Evolutionary conservation across 2,888 invertebrate genomes (phyloP).

Genomic region (Myathropa florea): DNA sequence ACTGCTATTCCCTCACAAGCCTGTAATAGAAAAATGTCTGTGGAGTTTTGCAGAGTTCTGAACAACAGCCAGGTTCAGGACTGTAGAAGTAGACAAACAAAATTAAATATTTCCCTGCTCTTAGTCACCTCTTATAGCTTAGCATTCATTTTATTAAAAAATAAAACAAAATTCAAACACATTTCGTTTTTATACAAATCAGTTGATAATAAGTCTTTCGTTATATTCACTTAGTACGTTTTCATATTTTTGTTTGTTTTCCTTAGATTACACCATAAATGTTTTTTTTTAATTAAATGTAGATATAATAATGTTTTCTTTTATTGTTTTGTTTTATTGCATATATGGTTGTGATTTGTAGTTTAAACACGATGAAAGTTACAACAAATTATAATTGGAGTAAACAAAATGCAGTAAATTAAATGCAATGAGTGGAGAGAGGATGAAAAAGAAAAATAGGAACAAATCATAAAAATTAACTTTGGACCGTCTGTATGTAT

Average conservation of each 20-base stretch:
- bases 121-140: conserved; percentile 26
- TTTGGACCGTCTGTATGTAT: conserved; percentile 66
- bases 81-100: background rate
- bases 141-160: conserved; percentile 67
- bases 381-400: background rate
- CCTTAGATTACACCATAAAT: conserved; percentile 41
- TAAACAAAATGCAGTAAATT: background rate
- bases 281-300: conserved; percentile 44
- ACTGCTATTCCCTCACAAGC: too few relatives aligned
- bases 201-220: conserved; percentile 70
- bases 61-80: background rate
- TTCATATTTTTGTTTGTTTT: background rate
- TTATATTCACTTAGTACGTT: conserved; percentile 61
- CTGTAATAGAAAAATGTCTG: too few relatives aligned
- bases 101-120: conserved; percentile 35
- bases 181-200: conserved; percentile 67
- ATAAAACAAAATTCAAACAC: conserved; percentile 59
- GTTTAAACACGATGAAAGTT: background rate
- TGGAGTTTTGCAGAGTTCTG: too few relatives aligned
- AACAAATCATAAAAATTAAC: background rate
- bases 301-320: conserved; percentile 44
- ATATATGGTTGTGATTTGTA: conserved; percentile 19
- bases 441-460: background rate
- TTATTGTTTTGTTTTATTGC: conserved; percentile 33
- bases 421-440: background rate